These are phyloP conservation scores for Timandra comae DNA, from an alignment of 2,888 invertebrate species.

Conservation along the genomic window DNA sequence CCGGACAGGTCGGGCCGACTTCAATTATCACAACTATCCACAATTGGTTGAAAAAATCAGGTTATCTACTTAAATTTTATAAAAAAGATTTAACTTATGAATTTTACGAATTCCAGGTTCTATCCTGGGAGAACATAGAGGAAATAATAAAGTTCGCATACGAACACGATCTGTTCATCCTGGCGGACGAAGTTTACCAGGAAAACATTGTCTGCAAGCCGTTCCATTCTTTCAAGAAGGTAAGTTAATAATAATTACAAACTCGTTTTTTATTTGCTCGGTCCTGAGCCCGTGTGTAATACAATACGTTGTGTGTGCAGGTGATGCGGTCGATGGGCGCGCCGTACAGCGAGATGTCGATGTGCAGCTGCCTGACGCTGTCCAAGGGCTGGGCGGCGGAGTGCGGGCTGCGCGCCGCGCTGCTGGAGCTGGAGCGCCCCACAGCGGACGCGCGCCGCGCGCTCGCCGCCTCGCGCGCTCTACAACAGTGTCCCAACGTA, in stretches of 20 bases:
- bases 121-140: constrained; percentile 90
- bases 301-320: constrained; percentile 40
- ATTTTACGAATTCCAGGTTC: constrained; percentile 67
- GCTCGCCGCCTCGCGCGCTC: constrained; percentile 90
- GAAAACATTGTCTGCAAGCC: constrained; percentile 90
- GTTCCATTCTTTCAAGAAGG: constrained; percentile 95
- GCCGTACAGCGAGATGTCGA: constrained; percentile 88
- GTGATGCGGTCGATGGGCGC: constrained; percentile 91
- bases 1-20: too few relatives aligned
- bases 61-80: too few relatives aligned
- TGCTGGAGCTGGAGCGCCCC: constrained; percentile 85
- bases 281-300: too few relatives aligned
- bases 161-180: constrained; percentile 87
- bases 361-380: constrained; percentile 95
- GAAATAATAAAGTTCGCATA: constrained; percentile 94
- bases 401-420: constrained; percentile 95
- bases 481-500: constrained; percentile 91
- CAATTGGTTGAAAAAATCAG: too few relatives aligned
- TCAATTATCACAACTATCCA: too few relatives aligned
- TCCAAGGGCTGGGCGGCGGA: constrained; percentile 96
- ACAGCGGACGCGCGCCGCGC: constrained; percentile 80
- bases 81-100: background rate
- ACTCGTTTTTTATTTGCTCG: too few relatives aligned
- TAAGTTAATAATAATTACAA: too few relatives aligned
- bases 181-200: constrained; percentile 97